Evolutionary conservation across 2,888 invertebrate genomes (phyloP), one percentile per base, ranked within the genome.

Genomic region (Cepaea hortensis): DNA sequence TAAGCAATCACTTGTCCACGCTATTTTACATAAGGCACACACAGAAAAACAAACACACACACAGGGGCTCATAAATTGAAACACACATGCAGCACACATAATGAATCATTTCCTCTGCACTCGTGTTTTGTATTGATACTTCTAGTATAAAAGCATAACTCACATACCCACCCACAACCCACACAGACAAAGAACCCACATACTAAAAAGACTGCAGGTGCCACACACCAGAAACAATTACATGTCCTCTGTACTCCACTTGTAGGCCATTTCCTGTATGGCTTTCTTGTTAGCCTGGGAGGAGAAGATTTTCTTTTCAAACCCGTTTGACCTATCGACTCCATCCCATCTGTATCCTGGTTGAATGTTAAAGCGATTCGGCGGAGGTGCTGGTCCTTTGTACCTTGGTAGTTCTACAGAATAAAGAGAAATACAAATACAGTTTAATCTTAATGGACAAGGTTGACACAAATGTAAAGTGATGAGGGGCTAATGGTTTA

Each of bases 291-390:
- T 92, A 0, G 93, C 90, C n/a, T 90, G 88, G 73, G 92, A 92
- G 48, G 92, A 88, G 88, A 98, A 97, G 96, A 96, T 97, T 92
- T 97, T 96, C 92, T 96, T 97, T 94, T 99, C 99, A 94, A 98
- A 99, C 0, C 99, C 99, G 94, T 97, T 99, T 7, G 98, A 98
- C 48, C 99, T 95, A 95, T 99, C 98, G 0, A 99, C 99, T 0
- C 99, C 99, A 94, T 99, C 99, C 99, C 99, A 99, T 20, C 98
- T 96, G 95, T 98, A 97, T 0, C 99, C 99, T 0, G 99, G 99
- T 13, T 96, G 95, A 85, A 99, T 97, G 88, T 96, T 96, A 95
- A 97, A 99, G 1, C 99, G 96, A 95, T 99, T 99, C 20, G 98
- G 98, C 73, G 97, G 97, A 91, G 96, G 97, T 35, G 93, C 92